Base-by-base conservation (phyloP, 2,113 vertebrate species). In the Pyxicephalus adspersus region DNA sequence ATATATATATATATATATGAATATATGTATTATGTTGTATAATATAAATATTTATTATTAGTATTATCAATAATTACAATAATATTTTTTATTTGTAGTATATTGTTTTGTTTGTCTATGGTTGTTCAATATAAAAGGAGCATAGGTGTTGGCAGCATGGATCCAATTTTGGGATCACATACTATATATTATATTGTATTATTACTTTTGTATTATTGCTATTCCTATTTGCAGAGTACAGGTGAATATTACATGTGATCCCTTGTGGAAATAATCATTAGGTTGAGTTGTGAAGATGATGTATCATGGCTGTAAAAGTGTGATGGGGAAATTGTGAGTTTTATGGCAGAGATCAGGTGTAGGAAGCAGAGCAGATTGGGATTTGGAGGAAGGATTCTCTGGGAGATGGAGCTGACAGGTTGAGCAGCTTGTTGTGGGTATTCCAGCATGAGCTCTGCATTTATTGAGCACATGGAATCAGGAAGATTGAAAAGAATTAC, bases 61-160 rank as follows among this genome's bases (percentile, higher is more conserved):
- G n/a, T n/a, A n/a, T n/a, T n/a, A n/a, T n/a, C n/a, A n/a, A n/a
- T n/a, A n/a, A n/a, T n/a, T n/a, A n/a, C n/a, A n/a, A n/a, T n/a
- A n/a, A n/a, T n/a, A n/a, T n/a, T n/a, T n/a, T n/a, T n/a, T n/a
- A n/a, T n/a, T n/a, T n/a, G n/a, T n/a, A n/a, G n/a, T n/a, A n/a
- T n/a, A n/a, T n/a, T n/a, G n/a, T 89, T 92, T 8, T 45, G 92
- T 91, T 91, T 90, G 93, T 87, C 88, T 85, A 91, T 87, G 89
- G 91, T 89, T 87, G 87, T 90, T 88, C 89, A 85, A 85, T 93
- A 94, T 94, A 94, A 94, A 92, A 88, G 86, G 61, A 86, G 28
- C 85, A 84, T 57, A 85, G 83, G 86, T 80, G 87, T 87, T 83
- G 86, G 84, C 84, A n/a, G n/a, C n/a, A n/a, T 84, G 38, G 83